phyloP scores from a whole-genome alignment of 1,140 invertebrate species.

The Micrasema longulum region DNA sequence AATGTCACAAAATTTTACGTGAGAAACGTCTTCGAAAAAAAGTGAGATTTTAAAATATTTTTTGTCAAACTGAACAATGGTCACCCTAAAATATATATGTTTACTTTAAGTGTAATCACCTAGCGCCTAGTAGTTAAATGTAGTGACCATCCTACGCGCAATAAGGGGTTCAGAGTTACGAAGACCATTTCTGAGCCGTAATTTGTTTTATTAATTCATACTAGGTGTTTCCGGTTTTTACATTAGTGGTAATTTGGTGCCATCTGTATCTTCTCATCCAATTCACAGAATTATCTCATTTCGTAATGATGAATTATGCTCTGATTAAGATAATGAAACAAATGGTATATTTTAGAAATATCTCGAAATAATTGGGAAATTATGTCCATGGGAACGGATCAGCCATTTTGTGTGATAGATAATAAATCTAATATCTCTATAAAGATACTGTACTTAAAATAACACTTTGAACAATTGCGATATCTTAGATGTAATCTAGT shows the following conservation, averaged over 20 bases:
- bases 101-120: conserved; percentile 31
- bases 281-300: conserved; percentile 31
- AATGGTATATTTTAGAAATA: background rate
- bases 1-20: too few relatives aligned
- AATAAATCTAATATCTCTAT: too few relatives aligned
- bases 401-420: too few relatives aligned
- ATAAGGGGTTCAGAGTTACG: conserved; percentile 49
- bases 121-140: conserved; percentile 36
- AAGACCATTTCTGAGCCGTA: conserved; percentile 32
- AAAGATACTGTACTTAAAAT: too few relatives aligned
- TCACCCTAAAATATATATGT: conserved; percentile 21
- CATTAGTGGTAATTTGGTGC: conserved; percentile 32
- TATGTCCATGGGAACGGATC: too few relatives aligned
- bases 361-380: conserved; percentile 1
- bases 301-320: conserved; percentile 18
- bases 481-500: too few relatives aligned
- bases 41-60: too few relatives aligned
- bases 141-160: conserved; percentile 48
- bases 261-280: conserved; percentile 4
- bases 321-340: background rate
- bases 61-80: too few relatives aligned
- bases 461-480: too few relatives aligned
- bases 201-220: conserved; percentile 53
- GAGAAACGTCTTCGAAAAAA: too few relatives aligned
- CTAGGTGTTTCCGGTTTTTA: conserved; percentile 49